Percentiles rank a stretch among this genome's conserved stretches.
These are phyloP conservation scores for Hemicordylus capensis DNA, from an alignment of 2,113 vertebrate species.

Conservation along the genomic window DNA sequence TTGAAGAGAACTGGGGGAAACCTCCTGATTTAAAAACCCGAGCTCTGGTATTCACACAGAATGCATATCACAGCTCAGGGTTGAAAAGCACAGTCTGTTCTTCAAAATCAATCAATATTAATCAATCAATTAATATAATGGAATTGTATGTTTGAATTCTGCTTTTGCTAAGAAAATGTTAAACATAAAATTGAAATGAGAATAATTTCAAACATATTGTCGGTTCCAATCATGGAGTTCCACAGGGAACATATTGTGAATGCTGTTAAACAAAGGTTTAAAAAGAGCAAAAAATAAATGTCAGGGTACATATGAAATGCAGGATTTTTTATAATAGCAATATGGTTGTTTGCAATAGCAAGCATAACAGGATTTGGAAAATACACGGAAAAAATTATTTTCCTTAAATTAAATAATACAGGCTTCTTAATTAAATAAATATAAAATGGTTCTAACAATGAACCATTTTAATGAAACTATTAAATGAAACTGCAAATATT, in stretches of 20 bases:
- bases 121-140: background rate
- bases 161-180: background rate
- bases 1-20: background rate
- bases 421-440: conserved; percentile 22
- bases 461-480: conserved; percentile 12
- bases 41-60: too few species aligned
- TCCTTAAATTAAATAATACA: background rate
- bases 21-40: too few species aligned
- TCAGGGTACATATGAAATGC: background rate
- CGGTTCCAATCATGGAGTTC: too few species aligned
- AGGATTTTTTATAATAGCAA: too few species aligned
- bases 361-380: conserved; percentile 21
- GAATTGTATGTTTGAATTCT: background rate
- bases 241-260: accelerated
- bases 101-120: background rate
- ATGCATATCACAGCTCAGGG: background rate
- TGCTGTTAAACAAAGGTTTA: background rate
- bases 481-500: conserved; percentile 3
- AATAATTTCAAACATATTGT: accelerated
- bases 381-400: background rate
- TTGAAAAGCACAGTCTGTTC: background rate
- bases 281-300: background rate
- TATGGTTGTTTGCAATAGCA: background rate
- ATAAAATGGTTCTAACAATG: conserved; percentile 24
- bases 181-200: background rate